A percentile compares a stretch with the other conserved stretches of the same genome.
Conservation (phyloP, 1,140 invertebrate species). For the Physella acuta region DNA sequence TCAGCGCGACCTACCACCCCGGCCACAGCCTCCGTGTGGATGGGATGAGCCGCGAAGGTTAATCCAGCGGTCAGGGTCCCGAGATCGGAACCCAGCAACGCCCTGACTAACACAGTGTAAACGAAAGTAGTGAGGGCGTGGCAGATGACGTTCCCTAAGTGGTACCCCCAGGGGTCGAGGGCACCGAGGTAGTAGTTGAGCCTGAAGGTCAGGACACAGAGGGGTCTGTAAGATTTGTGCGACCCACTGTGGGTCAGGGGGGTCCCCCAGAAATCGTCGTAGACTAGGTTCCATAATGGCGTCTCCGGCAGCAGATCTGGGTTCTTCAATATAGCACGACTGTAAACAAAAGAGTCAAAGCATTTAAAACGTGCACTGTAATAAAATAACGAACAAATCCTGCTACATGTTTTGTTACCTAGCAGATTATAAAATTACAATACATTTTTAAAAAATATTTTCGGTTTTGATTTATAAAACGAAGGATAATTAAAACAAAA, state of each 20-base stretch:
- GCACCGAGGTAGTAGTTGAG: slow-evolving; percentile 69
- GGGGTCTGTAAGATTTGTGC: slow-evolving; percentile 90
- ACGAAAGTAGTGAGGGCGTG: slow-evolving; percentile 55
- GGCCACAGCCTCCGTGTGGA: slow-evolving; percentile 74
- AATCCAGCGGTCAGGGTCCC: slow-evolving; percentile 66
- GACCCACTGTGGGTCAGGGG: slow-evolving; percentile 89
- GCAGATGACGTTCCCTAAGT: slow-evolving; percentile 61
- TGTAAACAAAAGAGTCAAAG: slow-evolving; percentile 35
- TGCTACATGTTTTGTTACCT: too few relatives aligned
- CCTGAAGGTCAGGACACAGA: slow-evolving; percentile 90
- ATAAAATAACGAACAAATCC: too few relatives aligned
- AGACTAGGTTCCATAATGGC: slow-evolving; percentile 86
- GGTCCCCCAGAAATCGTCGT: slow-evolving; percentile 97
- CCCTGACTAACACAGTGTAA: slow-evolving; percentile 48
- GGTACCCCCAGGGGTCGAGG: slow-evolving; percentile 62
- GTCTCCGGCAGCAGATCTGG: slow-evolving; percentile 87
- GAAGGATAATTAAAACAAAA: too few relatives aligned
- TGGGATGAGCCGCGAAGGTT: slow-evolving; percentile 62
- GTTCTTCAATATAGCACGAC: slow-evolving; percentile 87
- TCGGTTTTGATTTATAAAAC: too few relatives aligned
- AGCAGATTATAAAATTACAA: too few relatives aligned
- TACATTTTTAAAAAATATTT: too few relatives aligned
- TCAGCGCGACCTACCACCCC: slow-evolving; percentile 79
- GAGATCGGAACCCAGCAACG: slow-evolving; percentile 48
- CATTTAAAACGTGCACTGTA: too few relatives aligned